Conservation (phyloP, 2,888 invertebrate species). For the Leuctra nigra region DNA sequence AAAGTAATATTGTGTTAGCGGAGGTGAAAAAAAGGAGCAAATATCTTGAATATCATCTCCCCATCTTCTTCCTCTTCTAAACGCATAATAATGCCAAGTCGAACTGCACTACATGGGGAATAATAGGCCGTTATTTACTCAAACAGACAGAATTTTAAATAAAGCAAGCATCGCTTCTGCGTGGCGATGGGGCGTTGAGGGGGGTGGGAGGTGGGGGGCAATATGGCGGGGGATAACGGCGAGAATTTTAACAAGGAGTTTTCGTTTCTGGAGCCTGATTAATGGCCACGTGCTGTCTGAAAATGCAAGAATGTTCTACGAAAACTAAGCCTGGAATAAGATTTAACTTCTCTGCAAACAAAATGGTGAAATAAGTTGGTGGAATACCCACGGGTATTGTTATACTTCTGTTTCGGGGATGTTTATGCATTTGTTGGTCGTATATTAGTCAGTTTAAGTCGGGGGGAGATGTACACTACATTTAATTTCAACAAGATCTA, state of each 20-base stretch:
- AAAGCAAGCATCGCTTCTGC: slow-evolving; percentile 13
- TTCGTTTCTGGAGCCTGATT: slow-evolving; percentile 20
- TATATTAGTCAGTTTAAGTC: slow-evolving; percentile 14
- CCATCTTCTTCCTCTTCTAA: not conserved
- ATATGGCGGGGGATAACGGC: slow-evolving; percentile 22
- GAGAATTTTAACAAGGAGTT: slow-evolving; percentile 25
- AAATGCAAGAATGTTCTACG: slow-evolving; percentile 26
- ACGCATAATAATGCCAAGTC: slow-evolving; percentile 8
- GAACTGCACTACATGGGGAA: slow-evolving; percentile 14
- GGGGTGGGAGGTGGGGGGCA: slow-evolving; percentile 10
- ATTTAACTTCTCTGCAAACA: slow-evolving; percentile 20
- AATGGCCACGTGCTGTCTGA: slow-evolving; percentile 24
- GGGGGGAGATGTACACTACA: not conserved
- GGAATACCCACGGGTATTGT: slow-evolving; percentile 17
- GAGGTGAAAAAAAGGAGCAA: not conserved
- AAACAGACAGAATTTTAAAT: slow-evolving; percentile 24
- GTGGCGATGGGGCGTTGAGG: not conserved
- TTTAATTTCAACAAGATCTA: slow-evolving; percentile 11
- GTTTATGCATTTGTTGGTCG: slow-evolving; percentile 13
- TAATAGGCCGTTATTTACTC: slow-evolving; percentile 23
- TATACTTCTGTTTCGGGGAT: slow-evolving; percentile 17
- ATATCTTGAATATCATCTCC: slow-evolving; percentile 6
- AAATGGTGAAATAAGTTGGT: slow-evolving; percentile 18
- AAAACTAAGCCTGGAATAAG: slow-evolving; percentile 24
- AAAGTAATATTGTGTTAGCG: slow-evolving; percentile 3